phyloP scores from a whole-genome alignment of 2,113 vertebrate species.

The Pangasianodon gigas region DNA sequence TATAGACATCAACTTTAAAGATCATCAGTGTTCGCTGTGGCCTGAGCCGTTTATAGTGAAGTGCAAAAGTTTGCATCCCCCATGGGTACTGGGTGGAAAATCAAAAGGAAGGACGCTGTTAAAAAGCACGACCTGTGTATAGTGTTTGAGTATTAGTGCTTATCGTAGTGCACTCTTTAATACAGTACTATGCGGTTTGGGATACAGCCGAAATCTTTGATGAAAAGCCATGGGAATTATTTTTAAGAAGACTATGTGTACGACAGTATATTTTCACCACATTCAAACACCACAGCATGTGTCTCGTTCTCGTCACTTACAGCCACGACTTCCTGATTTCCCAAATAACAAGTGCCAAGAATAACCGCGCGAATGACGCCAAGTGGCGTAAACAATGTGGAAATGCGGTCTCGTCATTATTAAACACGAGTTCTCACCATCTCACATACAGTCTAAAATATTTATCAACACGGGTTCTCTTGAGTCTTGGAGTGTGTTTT shows the following conservation, averaged over 20 bases:
- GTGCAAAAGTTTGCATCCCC: not conserved
- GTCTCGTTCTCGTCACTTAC: not conserved
- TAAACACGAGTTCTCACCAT: not conserved
- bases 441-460: not conserved
- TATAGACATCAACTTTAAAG: not conserved
- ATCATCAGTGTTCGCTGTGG: not conserved
- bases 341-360: not conserved
- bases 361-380: not conserved
- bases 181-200: not conserved
- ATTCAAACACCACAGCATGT: not conserved
- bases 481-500: too few species aligned
- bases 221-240: too few species aligned
- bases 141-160: not conserved
- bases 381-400: not conserved
- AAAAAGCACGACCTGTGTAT: not conserved
- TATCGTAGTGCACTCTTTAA: not conserved
- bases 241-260: too few species aligned
- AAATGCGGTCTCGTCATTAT: not conserved
- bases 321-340: not conserved
- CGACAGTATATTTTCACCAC: not conserved
- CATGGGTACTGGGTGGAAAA: not conserved
- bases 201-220: not conserved
- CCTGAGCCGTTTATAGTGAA: not conserved
- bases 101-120: not conserved
- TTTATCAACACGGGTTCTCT: not conserved